Conservation (phyloP, 2,888 invertebrate genomes). For the Anagyrus pseudococci region DNA sequence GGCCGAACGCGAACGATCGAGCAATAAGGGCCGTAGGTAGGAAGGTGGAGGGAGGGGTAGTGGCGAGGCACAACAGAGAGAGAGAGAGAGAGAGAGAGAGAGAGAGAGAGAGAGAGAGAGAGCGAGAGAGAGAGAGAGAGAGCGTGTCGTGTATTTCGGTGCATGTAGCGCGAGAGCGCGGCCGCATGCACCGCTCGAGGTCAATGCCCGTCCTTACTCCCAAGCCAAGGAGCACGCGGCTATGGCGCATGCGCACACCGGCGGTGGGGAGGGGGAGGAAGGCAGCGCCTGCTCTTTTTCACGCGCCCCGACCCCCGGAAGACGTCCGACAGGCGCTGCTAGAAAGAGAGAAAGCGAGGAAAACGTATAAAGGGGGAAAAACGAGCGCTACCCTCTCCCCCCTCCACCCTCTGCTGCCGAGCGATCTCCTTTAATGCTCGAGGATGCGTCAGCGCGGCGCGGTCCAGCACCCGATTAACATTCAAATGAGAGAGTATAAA, state of each 20-base stretch:
- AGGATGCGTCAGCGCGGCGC: neutral
- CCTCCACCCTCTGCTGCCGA: too few relatives aligned
- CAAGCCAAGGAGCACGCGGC: constrained; percentile 41
- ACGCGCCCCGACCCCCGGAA: neutral
- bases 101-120: constrained; percentile 16
- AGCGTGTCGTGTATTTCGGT: constrained; percentile 50
- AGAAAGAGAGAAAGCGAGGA: too few relatives aligned
- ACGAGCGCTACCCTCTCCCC: too few relatives aligned
- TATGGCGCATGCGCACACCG: constrained; percentile 30
- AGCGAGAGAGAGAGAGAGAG: constrained; percentile 10
- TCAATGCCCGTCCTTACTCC: constrained; percentile 63
- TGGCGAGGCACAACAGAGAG: neutral
- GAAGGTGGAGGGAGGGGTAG: neutral
- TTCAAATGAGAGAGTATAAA: too few relatives aligned
- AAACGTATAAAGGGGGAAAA: too few relatives aligned
- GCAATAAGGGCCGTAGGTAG: too few relatives aligned
- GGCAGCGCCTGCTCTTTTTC: neutral
- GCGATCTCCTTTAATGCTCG: constrained; percentile 38
- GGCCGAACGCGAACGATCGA: too few relatives aligned
- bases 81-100: neutral
- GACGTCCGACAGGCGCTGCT: too few relatives aligned
- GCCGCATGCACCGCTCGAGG: too few relatives aligned
- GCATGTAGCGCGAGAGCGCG: too few relatives aligned
- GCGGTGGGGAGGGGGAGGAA: too few relatives aligned
- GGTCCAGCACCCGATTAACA: too few relatives aligned